Base-by-base conservation (phyloP, 2,888 invertebrate species). In the Eucera pruinosa region DNA sequence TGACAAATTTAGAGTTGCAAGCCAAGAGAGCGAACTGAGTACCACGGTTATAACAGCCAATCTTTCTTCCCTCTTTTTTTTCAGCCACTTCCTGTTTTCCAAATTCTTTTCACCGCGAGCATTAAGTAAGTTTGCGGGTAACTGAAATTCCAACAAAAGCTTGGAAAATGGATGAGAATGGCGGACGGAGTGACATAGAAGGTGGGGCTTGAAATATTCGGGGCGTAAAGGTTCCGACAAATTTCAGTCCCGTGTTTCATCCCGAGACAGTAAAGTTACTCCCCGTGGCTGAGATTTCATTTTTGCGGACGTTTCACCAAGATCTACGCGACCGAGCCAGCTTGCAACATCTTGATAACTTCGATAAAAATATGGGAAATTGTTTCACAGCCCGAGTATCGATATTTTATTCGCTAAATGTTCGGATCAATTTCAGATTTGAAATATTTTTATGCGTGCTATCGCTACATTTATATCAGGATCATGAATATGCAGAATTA, bases 201-300 rank as follows among this genome's bases (percentile, higher is more conserved):
- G 48, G 58, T 64, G 70, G 68, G 74, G 55, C 68, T 82, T 83
- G 78, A 75, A 82, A 84, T 84, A 84, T 84, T 84, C 75, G 64
- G 69, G 77, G 72, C 80, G 84, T 79, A 84, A 86, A 84, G 68
- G 55, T 78, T 54, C 70, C 65, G 83, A 76, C 80, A 73, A 85
- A 84, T 78, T 80, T 85, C 68, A 80, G 61, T 52, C 27, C 11
- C 36, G 33, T 58, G 36, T 43, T 73, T 50, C 69, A 66, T 45
- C 50, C 48, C 67, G 25, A 58, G 69, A 80, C 48, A 70, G 41
- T 43, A 27, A 33, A 62, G 62, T 54, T 52, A 55, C 25, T 25
- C 33, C 27, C 27, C 33, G 36, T 36, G 36, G 50, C 33, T 11
- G 43, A 69, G 54, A 77, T 77, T 71, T 68, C 64, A 79, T 78